A percentile compares a stretch with the other conserved stretches of the same genome.
Conservation (phyloP, 2,797 vertebrate species). For the Pipistrellus pipistrellus region DNA sequence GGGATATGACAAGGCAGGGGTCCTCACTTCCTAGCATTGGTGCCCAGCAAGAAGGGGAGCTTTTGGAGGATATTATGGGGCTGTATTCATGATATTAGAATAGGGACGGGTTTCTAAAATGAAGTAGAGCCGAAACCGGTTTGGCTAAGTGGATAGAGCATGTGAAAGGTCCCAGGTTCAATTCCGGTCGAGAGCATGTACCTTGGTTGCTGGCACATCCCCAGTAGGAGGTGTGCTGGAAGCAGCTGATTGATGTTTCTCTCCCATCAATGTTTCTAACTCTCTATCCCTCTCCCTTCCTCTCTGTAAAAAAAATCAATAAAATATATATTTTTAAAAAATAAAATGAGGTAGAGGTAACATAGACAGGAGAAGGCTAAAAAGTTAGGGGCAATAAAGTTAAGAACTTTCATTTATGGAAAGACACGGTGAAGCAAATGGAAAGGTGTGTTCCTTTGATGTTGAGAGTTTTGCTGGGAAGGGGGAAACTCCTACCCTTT, state of each 20-base stretch:
- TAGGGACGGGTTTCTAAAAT: background rate
- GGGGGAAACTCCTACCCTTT: background rate
- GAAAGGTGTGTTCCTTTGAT: background rate
- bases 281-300: too few species aligned
- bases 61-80: background rate
- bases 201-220: too few species aligned
- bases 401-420: background rate
- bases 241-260: too few species aligned
- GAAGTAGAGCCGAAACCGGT: background rate
- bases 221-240: too few species aligned
- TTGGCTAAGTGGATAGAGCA: too few species aligned
- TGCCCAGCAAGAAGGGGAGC: background rate
- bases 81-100: background rate
- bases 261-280: too few species aligned
- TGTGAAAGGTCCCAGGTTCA: too few species aligned
- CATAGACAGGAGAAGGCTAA: background rate
- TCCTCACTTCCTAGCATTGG: background rate
- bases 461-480: too few species aligned
- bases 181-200: too few species aligned
- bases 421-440: background rate
- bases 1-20: background rate
- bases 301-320: too few species aligned
- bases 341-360: background rate
- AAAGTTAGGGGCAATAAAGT: background rate
- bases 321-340: background rate